Conservation (phyloP, 2,113 vertebrate species). For the Suricata suricatta region DNA sequence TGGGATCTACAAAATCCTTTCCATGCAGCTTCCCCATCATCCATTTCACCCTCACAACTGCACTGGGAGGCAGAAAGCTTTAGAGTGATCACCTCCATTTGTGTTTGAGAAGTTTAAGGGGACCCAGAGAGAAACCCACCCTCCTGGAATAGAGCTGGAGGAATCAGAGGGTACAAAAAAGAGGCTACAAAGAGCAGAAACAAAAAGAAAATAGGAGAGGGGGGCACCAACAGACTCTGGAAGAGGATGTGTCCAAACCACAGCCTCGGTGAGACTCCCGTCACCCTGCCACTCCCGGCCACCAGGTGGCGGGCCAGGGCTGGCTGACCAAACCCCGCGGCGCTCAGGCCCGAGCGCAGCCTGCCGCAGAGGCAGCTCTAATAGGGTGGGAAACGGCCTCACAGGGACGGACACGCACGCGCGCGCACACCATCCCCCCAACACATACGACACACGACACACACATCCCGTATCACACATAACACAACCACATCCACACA, state of each 20-base stretch:
- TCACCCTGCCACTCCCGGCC: background rate
- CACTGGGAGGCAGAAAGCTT: background rate
- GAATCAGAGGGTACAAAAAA: no score
- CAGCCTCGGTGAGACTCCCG: background rate
- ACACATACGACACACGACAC: background rate
- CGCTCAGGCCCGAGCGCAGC: background rate
- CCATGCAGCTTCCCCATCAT: fast-evolving
- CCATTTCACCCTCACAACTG: background rate
- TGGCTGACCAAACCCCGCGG: fast-evolving
- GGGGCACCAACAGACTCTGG: no score
- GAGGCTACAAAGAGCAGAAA: background rate
- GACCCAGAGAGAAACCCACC: background rate
- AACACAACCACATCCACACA: background rate
- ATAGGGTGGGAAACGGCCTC: background rate
- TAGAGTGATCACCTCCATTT: background rate
- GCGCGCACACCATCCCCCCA: background rate
- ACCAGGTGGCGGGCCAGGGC: slow-evolving; percentile 65
- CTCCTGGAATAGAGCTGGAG: fast-evolving
- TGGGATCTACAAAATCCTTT: background rate
- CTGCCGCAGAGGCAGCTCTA: background rate
- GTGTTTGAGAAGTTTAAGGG: background rate
- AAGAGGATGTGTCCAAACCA: background rate
- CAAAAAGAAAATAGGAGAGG: no score
- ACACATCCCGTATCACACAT: background rate
- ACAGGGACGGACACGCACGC: background rate